Base-by-base conservation (phyloP, 2,113 vertebrate species). In the Passer montanus region DNA sequence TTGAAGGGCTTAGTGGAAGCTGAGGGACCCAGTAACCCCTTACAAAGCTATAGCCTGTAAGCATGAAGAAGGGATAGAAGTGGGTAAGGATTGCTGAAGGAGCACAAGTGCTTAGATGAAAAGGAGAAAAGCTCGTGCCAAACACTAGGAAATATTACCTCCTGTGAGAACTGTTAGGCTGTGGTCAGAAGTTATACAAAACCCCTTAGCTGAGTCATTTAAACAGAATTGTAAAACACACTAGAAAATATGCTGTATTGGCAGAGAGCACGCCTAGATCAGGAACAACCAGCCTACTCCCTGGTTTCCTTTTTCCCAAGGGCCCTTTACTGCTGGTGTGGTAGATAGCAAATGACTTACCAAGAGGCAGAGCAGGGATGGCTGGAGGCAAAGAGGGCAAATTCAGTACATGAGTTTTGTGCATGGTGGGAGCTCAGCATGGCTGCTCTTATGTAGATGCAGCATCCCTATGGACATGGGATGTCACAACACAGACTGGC, bases 221-320 rank as follows among this genome's bases (percentile, higher is more conserved):
- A 93, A 93, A 90, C 59, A 26, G 23, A 82, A 94, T 46, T 92
- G 80, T 63, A 58, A 89, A 88, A 97, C 94, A 52, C 64, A 68
- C 50, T 62, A 94, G 93, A 84, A 97, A 95, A 94, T 93, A 92
- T 93, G 94, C 91, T 92, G 72, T 58, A 62, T 47, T 95, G 93
- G 84, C 91, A 93, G 81, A 76, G 63, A 67, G 44, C 2, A 7
- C 26, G 73, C 84, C 84, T 72, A 75, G 62, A 87, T 82, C 20
- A 87, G 88, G 93, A 95, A 72, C 58, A 92, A 62, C 78, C 70
- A 79, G 89, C 67, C 60, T 94, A 87, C 58, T 95, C 94, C 83
- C 60, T 70, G 55, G 46, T 55, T 94, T 90, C 88, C 50, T 90
- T 92, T 83, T 84, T 84, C 92, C 79, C 94, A 70, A 81, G 88